Conservation (phyloP, 1,140 invertebrate species). For the Panagrolaimus sp. region DNA sequence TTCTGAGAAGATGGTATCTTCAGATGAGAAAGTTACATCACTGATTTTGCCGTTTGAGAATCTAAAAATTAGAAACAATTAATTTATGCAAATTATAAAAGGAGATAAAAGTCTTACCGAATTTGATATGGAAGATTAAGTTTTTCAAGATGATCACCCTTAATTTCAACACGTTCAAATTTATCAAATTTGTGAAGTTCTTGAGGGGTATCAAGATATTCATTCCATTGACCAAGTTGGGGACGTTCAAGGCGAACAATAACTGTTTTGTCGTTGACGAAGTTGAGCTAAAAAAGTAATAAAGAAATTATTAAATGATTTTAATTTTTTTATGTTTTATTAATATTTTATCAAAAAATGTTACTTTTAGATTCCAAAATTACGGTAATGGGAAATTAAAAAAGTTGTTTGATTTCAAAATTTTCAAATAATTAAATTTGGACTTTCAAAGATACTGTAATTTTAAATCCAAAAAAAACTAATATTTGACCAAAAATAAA, state of each 20-base stretch:
- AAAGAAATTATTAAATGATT: neutral
- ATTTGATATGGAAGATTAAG: slow-evolving; percentile 3
- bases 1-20: slow-evolving; percentile 53
- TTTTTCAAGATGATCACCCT: neutral
- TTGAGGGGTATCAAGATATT: neutral
- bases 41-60: slow-evolving; percentile 11
- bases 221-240: slow-evolving; percentile 16
- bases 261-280: neutral
- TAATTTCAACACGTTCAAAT: slow-evolving; percentile 3
- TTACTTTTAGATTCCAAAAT: too few relatives aligned
- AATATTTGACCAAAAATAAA: too few relatives aligned
- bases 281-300: slow-evolving; percentile 1
- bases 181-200: slow-evolving; percentile 10
- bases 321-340: too few relatives aligned
- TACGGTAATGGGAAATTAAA: too few relatives aligned
- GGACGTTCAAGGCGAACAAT: slow-evolving; percentile 4
- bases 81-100: neutral
- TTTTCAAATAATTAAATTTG: too few relatives aligned
- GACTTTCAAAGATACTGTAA: too few relatives aligned
- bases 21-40: slow-evolving; percentile 18
- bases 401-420: too few relatives aligned
- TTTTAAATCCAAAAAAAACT: too few relatives aligned
- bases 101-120: neutral
- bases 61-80: neutral
- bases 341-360: too few relatives aligned